Evolutionary conservation across 1,140 invertebrate genomes (phyloP).

Genomic region (Caenorhabditis brenneri): DNA sequence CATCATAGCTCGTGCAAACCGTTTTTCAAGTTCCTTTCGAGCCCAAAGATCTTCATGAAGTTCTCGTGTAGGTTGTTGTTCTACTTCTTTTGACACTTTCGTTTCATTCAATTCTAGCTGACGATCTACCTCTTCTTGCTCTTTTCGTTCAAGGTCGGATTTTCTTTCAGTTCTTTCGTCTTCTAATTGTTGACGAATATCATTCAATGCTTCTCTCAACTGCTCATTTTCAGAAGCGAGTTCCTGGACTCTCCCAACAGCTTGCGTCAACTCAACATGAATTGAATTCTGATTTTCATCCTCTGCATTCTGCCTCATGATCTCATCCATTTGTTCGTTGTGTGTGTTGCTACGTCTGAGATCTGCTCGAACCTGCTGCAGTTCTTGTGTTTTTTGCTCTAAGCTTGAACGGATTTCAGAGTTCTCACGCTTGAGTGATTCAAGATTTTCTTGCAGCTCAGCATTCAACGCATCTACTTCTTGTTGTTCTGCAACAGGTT

Average conservation of each 20-base stretch:
- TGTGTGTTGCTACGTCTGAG: conserved; percentile 29
- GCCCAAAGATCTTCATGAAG: conserved; percentile 45
- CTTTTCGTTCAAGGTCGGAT: not conserved
- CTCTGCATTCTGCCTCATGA: conserved; percentile 57
- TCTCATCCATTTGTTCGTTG: conserved; percentile 54
- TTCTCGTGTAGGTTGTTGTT: not conserved
- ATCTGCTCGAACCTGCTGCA: conserved; percentile 38
- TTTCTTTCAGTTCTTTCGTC: not conserved
- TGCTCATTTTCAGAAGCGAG: conserved; percentile 49
- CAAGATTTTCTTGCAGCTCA: not conserved
- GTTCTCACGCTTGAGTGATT: not conserved
- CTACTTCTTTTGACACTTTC: not conserved
- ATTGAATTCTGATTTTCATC: conserved; percentile 59
- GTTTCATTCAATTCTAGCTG: not conserved
- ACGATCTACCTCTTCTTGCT: not conserved
- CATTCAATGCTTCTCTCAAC: conserved; percentile 35
- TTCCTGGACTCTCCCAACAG: conserved; percentile 32
- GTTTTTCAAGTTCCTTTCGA: conserved; percentile 76
- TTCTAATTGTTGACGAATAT: not conserved
- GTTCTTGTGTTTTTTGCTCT: not conserved
- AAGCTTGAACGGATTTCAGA: not conserved
- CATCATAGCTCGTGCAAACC: conserved; percentile 85
- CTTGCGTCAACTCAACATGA: conserved; percentile 53
- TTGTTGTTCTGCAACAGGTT: not conserved
- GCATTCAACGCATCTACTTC: not conserved